Base-by-base conservation (phyloP, 2,797 vertebrate genomes). In the Glossophaga mutica region DNA sequence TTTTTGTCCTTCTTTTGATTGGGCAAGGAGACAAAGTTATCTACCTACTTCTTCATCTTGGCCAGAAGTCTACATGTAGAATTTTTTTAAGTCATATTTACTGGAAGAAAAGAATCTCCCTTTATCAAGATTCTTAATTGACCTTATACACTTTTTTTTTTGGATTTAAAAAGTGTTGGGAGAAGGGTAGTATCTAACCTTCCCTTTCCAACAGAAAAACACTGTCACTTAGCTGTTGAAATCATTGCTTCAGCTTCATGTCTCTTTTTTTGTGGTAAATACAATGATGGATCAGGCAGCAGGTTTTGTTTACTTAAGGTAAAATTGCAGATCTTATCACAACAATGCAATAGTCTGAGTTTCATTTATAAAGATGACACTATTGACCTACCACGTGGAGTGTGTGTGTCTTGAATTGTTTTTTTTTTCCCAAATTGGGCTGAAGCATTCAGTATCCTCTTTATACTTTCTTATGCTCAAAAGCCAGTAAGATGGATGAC, bases 341-440 rank as follows among this genome's bases (percentile, higher is more conserved):
- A 82, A 79, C 83, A 97, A 96, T 94, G 68, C 77, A 89, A 46
- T 82, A 32, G 77, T 92, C 83, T 94, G 70, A 82, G 62, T 95
- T 94, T 97, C 88, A 97, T 95, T 97, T 95, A 95, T 95, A 95
- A 95, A 94, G 89, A 94, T 96, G 85, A 90, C 85, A 97, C n/a
- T 97, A 67, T 76, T 96, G 91, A 95, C 92, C 82, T 90, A 65
- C 42, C 52, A 52, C n/a, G 73, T 90, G 32, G 14, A 96, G 29
- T 2, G 4, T 59, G 48, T 70, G 68, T 74, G 24, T 50, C 73
- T 55, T 87, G 57, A 95, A 77, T 88, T 88, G 5, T 71, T 89
- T 83, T 39, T 89, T 83, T 89, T 78, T 55, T 3, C 22, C 59
- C 52, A 55, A 83, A 46, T 86, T 76, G 32, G 44, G 6, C 55